Base-by-base conservation (phyloP, 2,888 invertebrate species). In the Dione vanillae region DNA sequence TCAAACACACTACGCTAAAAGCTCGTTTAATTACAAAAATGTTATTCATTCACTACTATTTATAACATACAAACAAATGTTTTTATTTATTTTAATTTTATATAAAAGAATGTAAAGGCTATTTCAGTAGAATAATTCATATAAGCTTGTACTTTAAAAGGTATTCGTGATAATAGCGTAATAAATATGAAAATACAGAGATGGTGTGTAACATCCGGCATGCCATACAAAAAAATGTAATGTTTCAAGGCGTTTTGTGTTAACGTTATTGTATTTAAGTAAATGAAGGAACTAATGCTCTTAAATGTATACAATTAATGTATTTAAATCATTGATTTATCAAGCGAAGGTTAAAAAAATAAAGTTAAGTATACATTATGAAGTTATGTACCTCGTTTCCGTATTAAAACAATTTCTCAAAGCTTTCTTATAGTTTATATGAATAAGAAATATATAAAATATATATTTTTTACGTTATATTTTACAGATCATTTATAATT, bases 131-230 rank as follows among this genome's bases (percentile, higher is more conserved):
- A 61, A 69, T 65, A 47, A 58, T 70, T 66, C 72, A 74, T 70
- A 70, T 68, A 70, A 70, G 72, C 54, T 59, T 68, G 71, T 74
- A 75, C 71, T 72, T 75, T 74, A 72, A 74, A 75, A 75, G 74
- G 70, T 74, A 71, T 75, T 67, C 75, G 74, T 75, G 74, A 75
- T 75, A 75, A 75, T 74, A 56, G 74, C 72, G 62, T 73, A 74
- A 74, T 75, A 75, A 75, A 75, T 75, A 75, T 73, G 68, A 75
- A 65, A 59, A 65, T 73, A 71, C 71, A 72, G 72, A 74, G 74
- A 75, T 74, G 75, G 70, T 75, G 72, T 70, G 74, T 71, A 67
- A 61, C 71, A 74, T 74, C 74, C 75, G 72, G 72, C 75, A 74
- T 75, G 75, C 71, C 43, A 74, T 69, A 67, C 68, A 74, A 73